Evolutionary conservation across 2,888 invertebrate species (phyloP), one percentile per base, ranked within the genome.

Genomic region (Nomada ferruginata): DNA sequence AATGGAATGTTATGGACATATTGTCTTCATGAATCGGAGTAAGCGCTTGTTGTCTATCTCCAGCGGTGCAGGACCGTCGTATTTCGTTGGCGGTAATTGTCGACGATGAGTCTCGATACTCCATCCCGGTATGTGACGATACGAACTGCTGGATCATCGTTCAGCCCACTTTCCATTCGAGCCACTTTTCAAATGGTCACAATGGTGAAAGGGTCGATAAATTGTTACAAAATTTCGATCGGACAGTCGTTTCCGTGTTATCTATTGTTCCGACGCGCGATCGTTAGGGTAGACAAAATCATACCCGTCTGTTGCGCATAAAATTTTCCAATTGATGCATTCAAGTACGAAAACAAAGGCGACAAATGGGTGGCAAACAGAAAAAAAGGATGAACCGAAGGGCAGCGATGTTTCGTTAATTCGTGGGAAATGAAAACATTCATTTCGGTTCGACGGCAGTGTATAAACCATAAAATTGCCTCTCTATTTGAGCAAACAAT

Each of bases 401-500:
- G 5, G n/a, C 44, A 29, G 5, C 13, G 50, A 74, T 42, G 63
- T 47, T 23, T 69, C 20, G 72, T 68, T 78, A 75, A 82, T 79
- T 61, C 70, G 26, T n/a, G 44, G 64, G 50, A 71, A 73, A 82
- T 70, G 70, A 52, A 82, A 82, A 79, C 74, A 66, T 70, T 65
- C 29, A 36, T 74, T 57, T 18, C n/a, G 42, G 26, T 2, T 53
- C 42, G n/a, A 26, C 71, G 53, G 36, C 59, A n/a, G 53, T 44
- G 81, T 63, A 77, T 81, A 77, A 83, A 77, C 76, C 70, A 74
- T 81, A 81, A 82, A 83, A 83, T 83, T 83, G 79, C 23, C 75
- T 82, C 82, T 87, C 84, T 82, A 80, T 72, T 75, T 71, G 74
- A 83, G 75, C 75, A 79, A 87, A 87, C 85, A 87, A 87, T 85